A percentile compares a stretch with the other conserved stretches of the same genome.
Conservation (phyloP, 2,113 vertebrate genomes). For the Galbula dea region DNA sequence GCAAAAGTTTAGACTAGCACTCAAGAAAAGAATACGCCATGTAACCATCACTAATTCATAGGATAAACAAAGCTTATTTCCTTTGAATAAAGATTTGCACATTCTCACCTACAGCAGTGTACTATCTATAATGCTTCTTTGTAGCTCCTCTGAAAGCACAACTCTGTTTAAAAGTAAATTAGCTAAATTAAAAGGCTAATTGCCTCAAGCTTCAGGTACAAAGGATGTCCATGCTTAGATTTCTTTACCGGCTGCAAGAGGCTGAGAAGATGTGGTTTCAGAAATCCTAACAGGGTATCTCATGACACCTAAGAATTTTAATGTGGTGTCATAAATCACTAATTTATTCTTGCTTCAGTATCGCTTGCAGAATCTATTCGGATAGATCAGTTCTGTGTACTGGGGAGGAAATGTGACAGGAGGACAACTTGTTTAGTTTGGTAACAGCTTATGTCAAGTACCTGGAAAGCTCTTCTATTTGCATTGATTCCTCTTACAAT, state of each 20-base stretch:
- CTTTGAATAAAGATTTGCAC: constrained; percentile 45
- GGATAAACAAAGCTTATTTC: constrained; percentile 45
- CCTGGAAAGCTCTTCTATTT: not conserved
- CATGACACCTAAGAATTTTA: constrained; percentile 40
- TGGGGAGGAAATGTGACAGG: not conserved
- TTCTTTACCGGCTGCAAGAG: constrained; percentile 28
- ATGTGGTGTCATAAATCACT: constrained; percentile 31
- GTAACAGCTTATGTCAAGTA: not conserved
- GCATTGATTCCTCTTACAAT: not conserved
- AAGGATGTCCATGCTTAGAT: constrained; percentile 17
- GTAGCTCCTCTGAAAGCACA: constrained; percentile 28
- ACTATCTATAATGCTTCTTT: constrained; percentile 12
- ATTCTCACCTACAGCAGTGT: constrained; percentile 44
- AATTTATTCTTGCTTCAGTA: constrained; percentile 32
- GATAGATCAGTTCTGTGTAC: not conserved
- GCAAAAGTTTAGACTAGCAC: constrained; percentile 10
- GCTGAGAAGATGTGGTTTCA: constrained; percentile 41
- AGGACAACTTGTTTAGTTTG: not conserved
- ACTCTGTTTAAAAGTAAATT: constrained; percentile 59
- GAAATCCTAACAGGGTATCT: constrained; percentile 37
- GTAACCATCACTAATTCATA: constrained; percentile 52
- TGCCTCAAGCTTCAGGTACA: constrained; percentile 33
- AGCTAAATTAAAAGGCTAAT: constrained; percentile 47
- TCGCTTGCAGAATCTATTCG: constrained; percentile 33
- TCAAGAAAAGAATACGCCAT: constrained; percentile 28